Percentiles rank a stretch among this genome's conserved stretches.
These are phyloP conservation scores for Spongilla lacustris DNA, from an alignment of 37 sponge, comb jelly and placozoan genomes.

Conservation along the genomic window DNA sequence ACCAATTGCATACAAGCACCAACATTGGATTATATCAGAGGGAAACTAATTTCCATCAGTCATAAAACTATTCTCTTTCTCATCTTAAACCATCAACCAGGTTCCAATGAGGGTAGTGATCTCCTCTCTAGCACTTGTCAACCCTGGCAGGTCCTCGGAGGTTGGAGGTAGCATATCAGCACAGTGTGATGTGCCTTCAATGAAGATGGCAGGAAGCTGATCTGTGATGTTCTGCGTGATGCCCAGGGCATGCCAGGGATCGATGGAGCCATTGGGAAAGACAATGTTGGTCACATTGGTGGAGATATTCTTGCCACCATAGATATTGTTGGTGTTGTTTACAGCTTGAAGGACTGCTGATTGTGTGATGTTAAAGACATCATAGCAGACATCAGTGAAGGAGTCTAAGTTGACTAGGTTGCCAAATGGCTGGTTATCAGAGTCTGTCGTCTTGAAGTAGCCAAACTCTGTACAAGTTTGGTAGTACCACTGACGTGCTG, in stretches of 20 bases:
- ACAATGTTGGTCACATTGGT: constrained; percentile 73
- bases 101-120: constrained; percentile 13
- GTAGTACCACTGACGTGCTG: constrained; percentile 85
- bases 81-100: constrained; percentile 27
- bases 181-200: constrained; percentile 91
- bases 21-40: background rate
- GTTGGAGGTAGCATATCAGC: constrained; percentile 91
- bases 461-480: constrained; percentile 93
- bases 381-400: constrained; percentile 55
- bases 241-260: constrained; percentile 91
- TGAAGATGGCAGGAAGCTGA: constrained; percentile 57
- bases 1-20: background rate
- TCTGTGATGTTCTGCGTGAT: constrained; percentile 19
- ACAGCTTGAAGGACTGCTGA: constrained; percentile 17
- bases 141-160: constrained; percentile 38
- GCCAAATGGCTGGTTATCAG: constrained; percentile 69
- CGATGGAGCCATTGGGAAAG: constrained; percentile 93
- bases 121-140: constrained; percentile 42
- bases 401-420: constrained; percentile 50
- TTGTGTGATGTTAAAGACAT: constrained; percentile 52
- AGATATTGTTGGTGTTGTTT: constrained; percentile 61
- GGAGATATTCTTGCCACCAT: constrained; percentile 62
- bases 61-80: no score
- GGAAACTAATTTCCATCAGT: no score
- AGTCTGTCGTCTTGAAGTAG: constrained; percentile 88